These are phyloP conservation scores for Trimorus sp. DNA, from an alignment of 2,888 invertebrate genomes.

Conservation along the genomic window DNA sequence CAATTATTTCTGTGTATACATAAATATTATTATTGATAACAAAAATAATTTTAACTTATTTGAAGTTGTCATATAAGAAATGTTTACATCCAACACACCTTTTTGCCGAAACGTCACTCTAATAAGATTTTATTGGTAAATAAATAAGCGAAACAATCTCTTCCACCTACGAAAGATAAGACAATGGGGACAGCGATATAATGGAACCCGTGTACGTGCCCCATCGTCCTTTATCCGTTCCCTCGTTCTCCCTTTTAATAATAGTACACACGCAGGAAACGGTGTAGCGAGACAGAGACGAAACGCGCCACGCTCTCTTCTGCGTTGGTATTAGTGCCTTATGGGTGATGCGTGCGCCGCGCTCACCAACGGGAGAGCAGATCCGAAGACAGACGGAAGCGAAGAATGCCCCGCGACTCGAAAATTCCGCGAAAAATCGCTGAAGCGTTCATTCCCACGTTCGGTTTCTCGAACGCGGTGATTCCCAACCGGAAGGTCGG, in stretches of 20 bases:
- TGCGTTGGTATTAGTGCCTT: conserved; percentile 22
- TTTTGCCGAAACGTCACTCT: too few species aligned
- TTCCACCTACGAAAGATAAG: conserved; percentile 5
- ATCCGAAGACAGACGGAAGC: conserved; percentile 64
- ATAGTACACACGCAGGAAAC: conserved; percentile 73
- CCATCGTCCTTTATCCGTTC: conserved; percentile 51
- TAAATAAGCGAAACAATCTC: neutral
- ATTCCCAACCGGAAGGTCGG: neutral
- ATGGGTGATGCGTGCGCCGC: conserved; percentile 3
- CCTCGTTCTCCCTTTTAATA: conserved; percentile 64
- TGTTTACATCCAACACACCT: too few species aligned
- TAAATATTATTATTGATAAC: too few species aligned
- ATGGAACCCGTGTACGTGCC: conserved; percentile 40
- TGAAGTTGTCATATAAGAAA: too few species aligned
- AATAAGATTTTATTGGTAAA: too few species aligned
- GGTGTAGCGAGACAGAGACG: conserved; percentile 62
- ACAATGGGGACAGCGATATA: conserved; percentile 43
- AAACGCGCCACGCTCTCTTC: conserved; percentile 1
- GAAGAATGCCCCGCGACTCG: conserved; percentile 43
- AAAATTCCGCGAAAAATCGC: conserved; percentile 53
- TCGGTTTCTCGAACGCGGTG: conserved; percentile 19
- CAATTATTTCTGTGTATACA: too few species aligned
- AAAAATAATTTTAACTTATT: too few species aligned
- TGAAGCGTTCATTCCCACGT: conserved; percentile 55
- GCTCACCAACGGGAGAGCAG: conserved; percentile 38